Base-by-base conservation (phyloP, 2,888 invertebrate species). In the Schizotus pectinicornis region DNA sequence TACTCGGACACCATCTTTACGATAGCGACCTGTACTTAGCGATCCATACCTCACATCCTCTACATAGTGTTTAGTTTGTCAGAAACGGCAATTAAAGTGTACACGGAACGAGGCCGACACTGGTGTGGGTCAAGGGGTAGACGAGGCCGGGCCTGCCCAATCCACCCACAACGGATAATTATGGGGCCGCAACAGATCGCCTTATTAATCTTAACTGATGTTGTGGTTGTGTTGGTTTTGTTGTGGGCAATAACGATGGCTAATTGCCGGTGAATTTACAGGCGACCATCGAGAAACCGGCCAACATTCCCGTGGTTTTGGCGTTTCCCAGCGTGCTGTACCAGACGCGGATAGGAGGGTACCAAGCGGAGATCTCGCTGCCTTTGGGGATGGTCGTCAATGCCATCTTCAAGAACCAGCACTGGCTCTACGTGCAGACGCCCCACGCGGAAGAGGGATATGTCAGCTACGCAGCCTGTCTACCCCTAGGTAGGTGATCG, bases 371-470 rank as follows among this genome's bases (percentile, higher is more conserved):
- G 77, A 81, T 90, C 46, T 82, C 86, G 0, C 78, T 92, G 46
- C 91, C 92, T 0, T 79, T 92, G 58, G 93, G 93, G 3, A 92
- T 92, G 78, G 92, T 93, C 2, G 92, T 93, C 7, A 93, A 93
- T 76, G 92, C 92, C 0, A 89, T 93, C 22, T 93, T 92, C 77
- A 92, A 92, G 77, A 92, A 91, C 72, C 88, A 91, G 68, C 87
- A 88, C 69, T 93, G 93, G 93, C 79, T 93, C 34, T 93, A 92
- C 73, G 91, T 90, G 11, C 92, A 92, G 77, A 93, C 92, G 0
- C 91, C 92, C 1, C 93, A 92, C 67, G 91, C 89, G 0, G 89
- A 91, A 66, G 92, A 92, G 75, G 93, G 93, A 0, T 93, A 92
- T 70, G 88, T 93, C 13, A 84, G 87, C 61, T 92, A 91, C 64